phyloP scores from a whole-genome alignment of 2,113 vertebrate species.

The Trogon surrucura region DNA sequence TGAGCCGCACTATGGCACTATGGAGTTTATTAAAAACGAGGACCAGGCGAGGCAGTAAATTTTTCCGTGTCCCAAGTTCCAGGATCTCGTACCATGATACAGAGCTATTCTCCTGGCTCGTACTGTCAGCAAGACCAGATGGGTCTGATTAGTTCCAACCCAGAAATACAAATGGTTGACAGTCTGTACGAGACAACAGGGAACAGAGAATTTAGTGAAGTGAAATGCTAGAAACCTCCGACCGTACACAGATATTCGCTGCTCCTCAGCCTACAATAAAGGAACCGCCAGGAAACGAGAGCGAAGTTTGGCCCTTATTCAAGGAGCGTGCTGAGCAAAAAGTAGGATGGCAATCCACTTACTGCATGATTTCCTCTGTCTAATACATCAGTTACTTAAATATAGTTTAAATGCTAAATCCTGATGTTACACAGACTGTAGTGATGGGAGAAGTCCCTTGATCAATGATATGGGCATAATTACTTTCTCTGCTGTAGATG shows the following conservation, averaged over 20 bases:
- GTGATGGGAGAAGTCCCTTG: not conserved
- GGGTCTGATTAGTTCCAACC: conserved; percentile 69
- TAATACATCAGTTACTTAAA: conserved; percentile 15
- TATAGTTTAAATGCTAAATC: conserved; percentile 4
- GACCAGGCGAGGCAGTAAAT: not conserved
- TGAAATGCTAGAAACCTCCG: conserved; percentile 63
- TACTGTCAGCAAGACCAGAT: conserved; percentile 59
- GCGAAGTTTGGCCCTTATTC: conserved; percentile 26
- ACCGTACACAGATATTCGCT: not conserved
- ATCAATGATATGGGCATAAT: not conserved
- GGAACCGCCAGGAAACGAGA: conserved; percentile 32
- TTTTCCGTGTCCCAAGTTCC: not conserved
- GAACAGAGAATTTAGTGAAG: conserved; percentile 51
- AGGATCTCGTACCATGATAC: conserved; percentile 27
- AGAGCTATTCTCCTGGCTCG: conserved; percentile 44
- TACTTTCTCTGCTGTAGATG: not conserved
- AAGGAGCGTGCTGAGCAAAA: conserved; percentile 47
- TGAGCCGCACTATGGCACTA: not conserved
- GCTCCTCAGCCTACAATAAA: conserved; percentile 50
- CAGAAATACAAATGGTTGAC: conserved; percentile 68
- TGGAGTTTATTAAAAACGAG: not conserved
- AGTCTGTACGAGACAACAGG: conserved; percentile 62
- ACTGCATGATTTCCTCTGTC: conserved; percentile 34
- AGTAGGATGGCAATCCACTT: conserved; percentile 41
- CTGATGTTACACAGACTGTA: not conserved